phyloP scores from a whole-genome alignment of 2,888 invertebrate genomes.

The Leucoma salicis region DNA sequence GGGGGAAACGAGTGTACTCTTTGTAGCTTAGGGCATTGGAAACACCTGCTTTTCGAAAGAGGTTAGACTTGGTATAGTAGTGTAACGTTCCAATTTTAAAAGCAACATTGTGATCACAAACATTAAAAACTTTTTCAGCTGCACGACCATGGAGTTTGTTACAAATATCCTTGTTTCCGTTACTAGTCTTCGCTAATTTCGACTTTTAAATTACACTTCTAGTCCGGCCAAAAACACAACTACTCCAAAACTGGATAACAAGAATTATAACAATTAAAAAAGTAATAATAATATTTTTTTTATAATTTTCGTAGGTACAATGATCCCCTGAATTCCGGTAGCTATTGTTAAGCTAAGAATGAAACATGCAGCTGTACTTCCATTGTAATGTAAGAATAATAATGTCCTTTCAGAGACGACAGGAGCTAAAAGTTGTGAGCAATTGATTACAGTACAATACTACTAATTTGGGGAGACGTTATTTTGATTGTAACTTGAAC shows the following conservation, averaged over 20 bases:
- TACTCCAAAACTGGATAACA: no score
- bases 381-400: constrained; percentile 2
- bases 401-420: background rate
- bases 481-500: background rate
- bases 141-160: no score
- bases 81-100: no score
- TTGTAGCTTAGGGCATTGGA: constrained; percentile 7
- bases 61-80: background rate
- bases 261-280: background rate
- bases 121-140: no score
- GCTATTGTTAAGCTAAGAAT: constrained; percentile 4
- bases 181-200: no score
- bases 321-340: constrained; percentile 4
- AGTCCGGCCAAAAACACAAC: no score
- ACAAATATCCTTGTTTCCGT: no score
- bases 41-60: constrained; percentile 3
- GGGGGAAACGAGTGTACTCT: constrained; percentile 5
- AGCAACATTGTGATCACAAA: no score
- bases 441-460: background rate
- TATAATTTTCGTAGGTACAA: background rate
- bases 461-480: background rate
- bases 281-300: background rate
- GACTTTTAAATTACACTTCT: no score
- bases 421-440: background rate
- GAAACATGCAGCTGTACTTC: constrained; percentile 1